phyloP scores from a whole-genome alignment of 1,140 invertebrate genomes.

The Euura saliciscinereae region DNA sequence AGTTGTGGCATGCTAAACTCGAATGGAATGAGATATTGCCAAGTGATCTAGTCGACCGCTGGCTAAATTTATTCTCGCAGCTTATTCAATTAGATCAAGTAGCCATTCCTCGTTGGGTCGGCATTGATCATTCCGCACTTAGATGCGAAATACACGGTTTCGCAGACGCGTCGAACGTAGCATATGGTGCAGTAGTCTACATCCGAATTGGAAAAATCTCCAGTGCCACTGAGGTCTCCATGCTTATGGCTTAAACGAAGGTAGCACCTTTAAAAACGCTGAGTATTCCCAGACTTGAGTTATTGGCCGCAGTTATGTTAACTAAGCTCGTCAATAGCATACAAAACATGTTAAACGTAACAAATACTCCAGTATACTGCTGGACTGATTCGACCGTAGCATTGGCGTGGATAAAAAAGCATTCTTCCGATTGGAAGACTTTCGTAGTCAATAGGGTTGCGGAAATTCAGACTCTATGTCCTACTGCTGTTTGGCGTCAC shows the following conservation, averaged over 20 bases:
- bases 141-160: constrained; percentile 35
- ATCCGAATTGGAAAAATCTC: constrained; percentile 17
- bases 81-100: constrained; percentile 21
- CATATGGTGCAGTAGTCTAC: constrained; percentile 30
- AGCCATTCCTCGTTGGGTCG: background rate
- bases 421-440: constrained; percentile 27
- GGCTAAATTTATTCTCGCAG: constrained; percentile 11
- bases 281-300: constrained; percentile 22
- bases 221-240: background rate
- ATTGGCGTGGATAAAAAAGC: constrained; percentile 36
- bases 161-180: constrained; percentile 32
- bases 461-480: constrained; percentile 37
- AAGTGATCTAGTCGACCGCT: constrained; percentile 22
- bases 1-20: constrained; percentile 34
- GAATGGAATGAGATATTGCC: constrained; percentile 42
- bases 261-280: constrained; percentile 29
- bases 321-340: constrained; percentile 4
- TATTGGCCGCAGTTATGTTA: constrained; percentile 12
- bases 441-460: constrained; percentile 45
- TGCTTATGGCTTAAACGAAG: constrained; percentile 22
- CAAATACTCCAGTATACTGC: no score
- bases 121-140: background rate
- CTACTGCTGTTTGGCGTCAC: background rate
- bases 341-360: no score
- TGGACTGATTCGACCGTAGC: no score